phyloP scores from a whole-genome alignment of 2,113 vertebrate genomes.

The Dinomys branickii region DNA sequence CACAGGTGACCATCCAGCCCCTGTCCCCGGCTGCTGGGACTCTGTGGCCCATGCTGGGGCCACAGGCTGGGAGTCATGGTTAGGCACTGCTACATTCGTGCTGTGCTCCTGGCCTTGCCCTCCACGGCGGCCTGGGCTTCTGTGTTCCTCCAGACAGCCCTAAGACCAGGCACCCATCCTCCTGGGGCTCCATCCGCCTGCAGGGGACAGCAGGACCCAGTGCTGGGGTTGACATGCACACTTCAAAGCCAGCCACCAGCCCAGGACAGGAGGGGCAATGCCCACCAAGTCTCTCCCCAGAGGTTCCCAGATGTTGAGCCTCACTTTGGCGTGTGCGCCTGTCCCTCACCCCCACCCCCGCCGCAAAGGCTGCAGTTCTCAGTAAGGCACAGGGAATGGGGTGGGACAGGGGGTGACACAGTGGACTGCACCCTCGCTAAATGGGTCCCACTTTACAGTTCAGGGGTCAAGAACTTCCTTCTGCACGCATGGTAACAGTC shows the following conservation, averaged over 20 bases:
- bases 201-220: not conserved
- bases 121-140: not conserved
- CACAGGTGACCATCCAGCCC: too few species aligned
- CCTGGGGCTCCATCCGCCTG: not conserved
- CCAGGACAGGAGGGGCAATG: too few species aligned
- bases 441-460: not conserved
- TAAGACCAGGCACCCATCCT: not conserved
- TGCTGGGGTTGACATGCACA: accelerated
- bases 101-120: not conserved
- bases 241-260: not conserved
- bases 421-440: not conserved
- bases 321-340: not conserved
- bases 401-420: accelerated
- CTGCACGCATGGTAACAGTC: not conserved
- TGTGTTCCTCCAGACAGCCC: not conserved
- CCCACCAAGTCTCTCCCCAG: not conserved
- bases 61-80: accelerated
- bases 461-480: not conserved
- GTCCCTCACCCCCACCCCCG: too few species aligned
- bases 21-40: not conserved
- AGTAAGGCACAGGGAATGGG: not conserved
- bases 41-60: not conserved
- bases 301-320: not conserved
- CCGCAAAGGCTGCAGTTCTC: not conserved
- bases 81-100: accelerated